Evolutionary conservation across 2,888 invertebrate species (phyloP).

Genomic region (Mechanitis mazaeus): DNA sequence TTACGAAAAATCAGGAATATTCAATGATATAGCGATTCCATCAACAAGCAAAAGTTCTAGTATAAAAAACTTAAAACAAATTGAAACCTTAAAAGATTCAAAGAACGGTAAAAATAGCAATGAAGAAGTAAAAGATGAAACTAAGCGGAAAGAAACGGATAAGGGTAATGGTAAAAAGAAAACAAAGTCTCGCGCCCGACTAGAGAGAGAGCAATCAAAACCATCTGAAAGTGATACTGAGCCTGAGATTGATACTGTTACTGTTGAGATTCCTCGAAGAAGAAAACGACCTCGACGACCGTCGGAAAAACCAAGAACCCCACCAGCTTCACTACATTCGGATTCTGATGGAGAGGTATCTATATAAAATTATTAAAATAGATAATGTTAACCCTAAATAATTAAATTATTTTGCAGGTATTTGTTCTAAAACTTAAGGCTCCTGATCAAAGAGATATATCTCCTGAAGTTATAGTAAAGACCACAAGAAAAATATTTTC

Average conservation of each 20-base stretch:
- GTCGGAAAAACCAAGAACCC: constrained; percentile 67
- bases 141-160: constrained; percentile 54
- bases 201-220: constrained; percentile 70
- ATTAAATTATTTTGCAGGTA: constrained; percentile 41
- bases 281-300: constrained; percentile 62
- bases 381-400: neutral
- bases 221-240: constrained; percentile 72
- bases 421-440: constrained; percentile 66
- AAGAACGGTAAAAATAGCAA: constrained; percentile 42
- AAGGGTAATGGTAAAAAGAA: constrained; percentile 68
- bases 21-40: constrained; percentile 35
- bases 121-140: constrained; percentile 53
- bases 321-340: constrained; percentile 63
- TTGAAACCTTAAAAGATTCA: constrained; percentile 32
- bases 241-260: constrained; percentile 67
- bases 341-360: constrained; percentile 68
- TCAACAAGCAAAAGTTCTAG: constrained; percentile 43
- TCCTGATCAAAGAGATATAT: constrained; percentile 56
- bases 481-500: constrained; percentile 88
- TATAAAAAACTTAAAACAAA: constrained; percentile 40
- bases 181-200: constrained; percentile 62
- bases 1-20: constrained; percentile 27
- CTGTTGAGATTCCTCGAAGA: constrained; percentile 70
- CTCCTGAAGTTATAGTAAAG: constrained; percentile 84
- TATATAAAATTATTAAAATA: neutral